A percentile compares a stretch with the other conserved stretches of the same genome.
Conservation (phyloP, 2,113 vertebrate species). For the Microcebus griseorufus region DNA sequence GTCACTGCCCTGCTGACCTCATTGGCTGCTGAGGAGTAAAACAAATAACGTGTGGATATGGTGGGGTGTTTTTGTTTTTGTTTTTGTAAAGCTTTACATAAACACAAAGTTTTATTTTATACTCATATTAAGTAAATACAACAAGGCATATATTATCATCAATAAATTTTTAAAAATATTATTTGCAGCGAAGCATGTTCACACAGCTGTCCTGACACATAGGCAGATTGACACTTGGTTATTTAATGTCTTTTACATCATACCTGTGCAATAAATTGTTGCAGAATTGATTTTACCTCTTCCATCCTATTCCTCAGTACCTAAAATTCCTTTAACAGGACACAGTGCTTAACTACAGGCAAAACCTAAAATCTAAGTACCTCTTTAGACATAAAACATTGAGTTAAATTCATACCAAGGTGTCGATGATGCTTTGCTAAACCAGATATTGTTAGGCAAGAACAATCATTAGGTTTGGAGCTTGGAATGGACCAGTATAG, state of each 20-base stretch:
- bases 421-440: neutral
- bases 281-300: slow-evolving; percentile 10
- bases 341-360: neutral
- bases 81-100: neutral
- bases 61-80: neutral
- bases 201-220: neutral
- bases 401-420: neutral
- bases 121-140: neutral
- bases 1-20: neutral
- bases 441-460: neutral
- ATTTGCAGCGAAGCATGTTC: neutral
- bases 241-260: neutral
- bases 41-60: neutral
- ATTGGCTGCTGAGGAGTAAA: neutral
- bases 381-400: neutral
- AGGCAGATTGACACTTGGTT: neutral
- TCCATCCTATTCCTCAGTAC: neutral
- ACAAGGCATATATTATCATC: neutral
- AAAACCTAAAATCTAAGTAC: slow-evolving; percentile 9
- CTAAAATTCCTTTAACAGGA: slow-evolving; percentile 29
- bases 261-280: neutral
- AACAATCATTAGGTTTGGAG: neutral
- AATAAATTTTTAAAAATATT: neutral
- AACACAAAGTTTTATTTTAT: neutral
- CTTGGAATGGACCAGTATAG: neutral